A percentile compares a stretch with the other conserved stretches of the same genome.
These are phyloP conservation scores for Scopus umbretta DNA, from an alignment of 2,113 vertebrate species.

Conservation along the genomic window DNA sequence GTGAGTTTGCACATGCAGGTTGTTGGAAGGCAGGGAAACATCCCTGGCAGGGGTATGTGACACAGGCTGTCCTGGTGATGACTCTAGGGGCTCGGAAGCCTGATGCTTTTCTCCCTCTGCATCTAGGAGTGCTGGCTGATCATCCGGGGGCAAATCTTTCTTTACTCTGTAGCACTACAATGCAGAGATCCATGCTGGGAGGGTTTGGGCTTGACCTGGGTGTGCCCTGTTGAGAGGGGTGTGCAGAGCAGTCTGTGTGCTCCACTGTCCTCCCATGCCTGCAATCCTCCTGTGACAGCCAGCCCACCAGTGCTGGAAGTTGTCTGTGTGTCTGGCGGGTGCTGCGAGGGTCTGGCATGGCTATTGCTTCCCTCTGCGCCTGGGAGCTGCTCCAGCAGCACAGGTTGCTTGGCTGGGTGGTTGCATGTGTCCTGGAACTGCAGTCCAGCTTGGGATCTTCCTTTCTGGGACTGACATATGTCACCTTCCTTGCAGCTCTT, in stretches of 20 bases:
- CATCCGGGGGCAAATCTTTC: background rate
- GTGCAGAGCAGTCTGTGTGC: background rate
- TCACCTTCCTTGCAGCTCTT: background rate
- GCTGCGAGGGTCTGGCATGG: background rate
- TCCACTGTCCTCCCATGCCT: background rate
- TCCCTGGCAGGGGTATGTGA: background rate
- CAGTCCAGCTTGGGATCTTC: background rate
- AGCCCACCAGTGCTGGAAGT: background rate
- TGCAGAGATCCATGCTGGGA: background rate
- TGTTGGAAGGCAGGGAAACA: background rate
- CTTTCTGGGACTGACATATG: background rate
- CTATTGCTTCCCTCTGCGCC: rapidly evolving
- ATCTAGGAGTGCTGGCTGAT: background rate
- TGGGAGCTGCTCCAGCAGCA: background rate
- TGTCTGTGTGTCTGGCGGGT: rapidly evolving
- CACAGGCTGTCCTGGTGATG: background rate
- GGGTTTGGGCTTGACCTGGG: background rate
- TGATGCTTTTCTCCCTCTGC: background rate
- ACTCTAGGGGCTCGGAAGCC: background rate
- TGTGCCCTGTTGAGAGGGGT: background rate
- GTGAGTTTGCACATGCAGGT: background rate
- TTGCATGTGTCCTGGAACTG: rapidly evolving
- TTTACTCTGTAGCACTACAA: background rate
- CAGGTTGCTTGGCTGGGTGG: background rate
- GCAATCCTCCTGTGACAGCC: background rate